Percentiles rank a stretch among this genome's conserved stretches.
These are phyloP conservation scores for Noctua comes DNA, from an alignment of 2,888 invertebrate genomes.

Conservation along the genomic window DNA sequence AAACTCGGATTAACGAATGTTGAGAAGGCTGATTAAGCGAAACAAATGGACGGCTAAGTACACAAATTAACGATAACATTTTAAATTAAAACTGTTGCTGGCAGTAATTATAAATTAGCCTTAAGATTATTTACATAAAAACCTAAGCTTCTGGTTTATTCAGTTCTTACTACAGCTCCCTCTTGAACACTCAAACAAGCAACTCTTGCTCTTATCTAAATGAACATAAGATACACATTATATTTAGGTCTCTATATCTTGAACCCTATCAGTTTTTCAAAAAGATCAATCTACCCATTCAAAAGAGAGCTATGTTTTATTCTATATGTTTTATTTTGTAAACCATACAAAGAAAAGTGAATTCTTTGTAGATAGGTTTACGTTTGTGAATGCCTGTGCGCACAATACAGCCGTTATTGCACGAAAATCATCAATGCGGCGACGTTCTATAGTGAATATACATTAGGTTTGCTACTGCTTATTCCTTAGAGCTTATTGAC, in stretches of 20 bases:
- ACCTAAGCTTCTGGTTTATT: not conserved
- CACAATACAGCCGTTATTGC: not conserved
- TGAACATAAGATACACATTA: not conserved
- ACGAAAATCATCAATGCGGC: not conserved
- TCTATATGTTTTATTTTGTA: too few relatives aligned
- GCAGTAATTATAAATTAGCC: conserved; percentile 16
- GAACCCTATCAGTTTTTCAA: not conserved
- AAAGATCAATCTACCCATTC: not conserved
- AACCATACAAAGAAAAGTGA: not conserved
- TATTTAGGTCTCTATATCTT: not conserved
- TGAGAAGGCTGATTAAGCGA: conserved; percentile 2
- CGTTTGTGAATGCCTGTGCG: not conserved
- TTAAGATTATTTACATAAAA: not conserved
- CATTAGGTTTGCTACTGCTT: not conserved
- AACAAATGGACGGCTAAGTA: not conserved
- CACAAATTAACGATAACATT: conserved; percentile 17
- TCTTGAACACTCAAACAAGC: not conserved
- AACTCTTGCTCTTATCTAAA: not conserved
- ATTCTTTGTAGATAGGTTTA: not conserved
- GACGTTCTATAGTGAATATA: not conserved
- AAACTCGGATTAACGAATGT: not conserved
- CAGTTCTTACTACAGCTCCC: not conserved
- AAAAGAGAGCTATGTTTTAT: too few relatives aligned
- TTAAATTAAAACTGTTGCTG: conserved; percentile 35
- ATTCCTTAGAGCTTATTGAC: not conserved